Evolutionary conservation across 2,888 invertebrate genomes (phyloP), one percentile per base, ranked within the genome.

Genomic region (Synanthedon andrenaeformis): DNA sequence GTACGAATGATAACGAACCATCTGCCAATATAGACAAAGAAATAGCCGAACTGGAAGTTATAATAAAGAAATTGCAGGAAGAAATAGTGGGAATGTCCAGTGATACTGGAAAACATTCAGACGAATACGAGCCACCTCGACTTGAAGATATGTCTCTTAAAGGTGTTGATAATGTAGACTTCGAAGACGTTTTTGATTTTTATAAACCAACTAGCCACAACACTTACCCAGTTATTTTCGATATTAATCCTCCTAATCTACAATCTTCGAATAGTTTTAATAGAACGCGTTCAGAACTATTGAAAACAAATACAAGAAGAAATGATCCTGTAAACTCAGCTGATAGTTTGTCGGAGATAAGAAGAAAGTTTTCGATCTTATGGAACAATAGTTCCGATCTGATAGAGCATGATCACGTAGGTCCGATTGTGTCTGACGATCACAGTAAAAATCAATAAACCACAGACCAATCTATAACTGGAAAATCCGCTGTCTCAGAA

Each of bases 21-120:
- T 58, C 61, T 12, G 54, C 57, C 19, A 59, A 70, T 53, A 68
- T 82, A 41, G 75, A 82, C 23, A 63, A 59, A 53, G 70, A 79
- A 52, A 76, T 83, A 59, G 62, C 70, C 28, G 72, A 75, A 11
- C 62, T 80, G 12, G 79, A 79, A 57, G 57, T 54, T 13, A 51
- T 70, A 10, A 78, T 80, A 1, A 70, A 62, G 52, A 69, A 57
- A 42, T 58, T 82, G 10, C 79, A 83, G 61, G 60, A 63, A 10
- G 79, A 82, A 69, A 72, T 82, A 17, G 53, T 57, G 54, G 67
- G 69, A 23, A 66, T 80, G 64, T 59, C 67, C 3, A 55, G 58
- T 28, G 63, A 60, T 41, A 58, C 61, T 12, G 60, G 55, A 4
- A 63, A 59, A 48, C 48, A 49, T 4, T 4, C 45, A 4, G 53